Evolutionary conservation across 2,797 vertebrate genomes (phyloP).

Genomic region (Macrochelys suwanniensis): DNA sequence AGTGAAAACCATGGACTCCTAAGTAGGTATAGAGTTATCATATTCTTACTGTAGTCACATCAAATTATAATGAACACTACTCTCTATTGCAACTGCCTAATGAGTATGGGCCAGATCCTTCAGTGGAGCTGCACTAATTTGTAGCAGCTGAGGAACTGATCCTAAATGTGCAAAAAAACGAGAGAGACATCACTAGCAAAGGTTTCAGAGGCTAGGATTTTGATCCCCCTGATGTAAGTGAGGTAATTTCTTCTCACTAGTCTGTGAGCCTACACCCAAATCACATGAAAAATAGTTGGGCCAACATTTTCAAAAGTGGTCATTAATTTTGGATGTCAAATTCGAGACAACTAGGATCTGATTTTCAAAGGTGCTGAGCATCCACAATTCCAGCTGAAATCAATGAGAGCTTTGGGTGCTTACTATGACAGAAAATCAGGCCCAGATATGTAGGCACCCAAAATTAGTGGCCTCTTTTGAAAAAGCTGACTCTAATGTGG

Average conservation of each 20-base stretch:
- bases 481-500: neutral
- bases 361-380: slow-evolving; percentile 42
- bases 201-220: slow-evolving; percentile 25
- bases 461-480: slow-evolving; percentile 41
- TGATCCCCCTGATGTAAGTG: slow-evolving; percentile 7
- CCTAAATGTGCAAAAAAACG: neutral
- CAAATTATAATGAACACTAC: neutral
- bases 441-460: slow-evolving; percentile 7
- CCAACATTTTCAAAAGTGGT: neutral
- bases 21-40: neutral
- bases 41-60: neutral
- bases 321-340: neutral
- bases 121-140: neutral
- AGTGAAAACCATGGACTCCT: slow-evolving; percentile 6
- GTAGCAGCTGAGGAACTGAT: slow-evolving; percentile 11
- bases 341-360: neutral
- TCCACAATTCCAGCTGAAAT: neutral
- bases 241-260: slow-evolving; percentile 2
- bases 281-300: slow-evolving; percentile 33
- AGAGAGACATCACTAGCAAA: neutral
- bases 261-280: slow-evolving; percentile 1
- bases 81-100: neutral
- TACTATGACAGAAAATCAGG: neutral
- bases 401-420: neutral
- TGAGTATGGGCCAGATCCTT: accelerated